Conservation (phyloP, 2,113 vertebrate species). For the Aegypius monachus region DNA sequence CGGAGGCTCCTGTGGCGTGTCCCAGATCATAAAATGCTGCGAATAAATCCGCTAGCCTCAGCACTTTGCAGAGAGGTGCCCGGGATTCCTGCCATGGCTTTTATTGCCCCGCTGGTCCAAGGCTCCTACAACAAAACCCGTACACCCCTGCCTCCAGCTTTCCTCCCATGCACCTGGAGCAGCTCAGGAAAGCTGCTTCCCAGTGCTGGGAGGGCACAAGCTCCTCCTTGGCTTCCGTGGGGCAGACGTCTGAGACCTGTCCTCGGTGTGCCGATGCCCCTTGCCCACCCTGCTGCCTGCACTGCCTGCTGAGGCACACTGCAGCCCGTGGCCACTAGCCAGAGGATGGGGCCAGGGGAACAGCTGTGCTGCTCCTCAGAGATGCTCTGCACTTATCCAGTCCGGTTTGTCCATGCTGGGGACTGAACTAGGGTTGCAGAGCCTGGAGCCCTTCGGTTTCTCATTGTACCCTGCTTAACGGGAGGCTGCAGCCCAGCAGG, state of each 20-base stretch:
- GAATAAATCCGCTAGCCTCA: background rate
- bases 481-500: background rate
- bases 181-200: background rate
- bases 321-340: background rate
- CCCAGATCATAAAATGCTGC: background rate
- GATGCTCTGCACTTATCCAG: background rate
- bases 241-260: background rate
- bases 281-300: background rate
- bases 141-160: background rate
- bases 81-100: background rate
- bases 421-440: background rate
- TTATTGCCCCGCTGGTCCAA: background rate
- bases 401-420: rapidly evolving
- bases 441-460: background rate
- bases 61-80: background rate
- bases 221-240: background rate
- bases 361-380: rapidly evolving
- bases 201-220: background rate
- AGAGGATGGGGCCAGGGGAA: background rate
- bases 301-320: rapidly evolving
- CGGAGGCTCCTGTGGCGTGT: constrained; percentile 12
- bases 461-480: rapidly evolving
- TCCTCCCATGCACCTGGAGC: background rate
- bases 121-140: background rate
- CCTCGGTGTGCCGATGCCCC: background rate